Conservation (phyloP, 2,797 vertebrate species). For the Pangasius sanitwongsei region DNA sequence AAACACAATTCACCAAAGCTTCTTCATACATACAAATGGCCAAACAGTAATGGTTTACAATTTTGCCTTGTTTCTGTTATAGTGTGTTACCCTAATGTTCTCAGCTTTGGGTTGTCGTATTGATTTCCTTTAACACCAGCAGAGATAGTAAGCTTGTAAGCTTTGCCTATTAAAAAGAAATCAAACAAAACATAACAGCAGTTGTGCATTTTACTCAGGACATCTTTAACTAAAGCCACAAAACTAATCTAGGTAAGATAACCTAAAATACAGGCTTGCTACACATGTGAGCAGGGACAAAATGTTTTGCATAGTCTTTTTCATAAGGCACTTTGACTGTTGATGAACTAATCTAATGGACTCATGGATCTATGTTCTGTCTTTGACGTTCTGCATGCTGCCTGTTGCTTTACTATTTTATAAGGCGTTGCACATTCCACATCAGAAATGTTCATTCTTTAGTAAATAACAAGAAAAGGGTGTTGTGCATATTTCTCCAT, state of each 20-base stretch:
- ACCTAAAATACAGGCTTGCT: slow-evolving; percentile 70
- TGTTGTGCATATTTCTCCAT: slow-evolving; percentile 71
- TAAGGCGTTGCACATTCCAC: slow-evolving; percentile 53
- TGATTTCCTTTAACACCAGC: slow-evolving; percentile 46
- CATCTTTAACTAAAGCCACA: slow-evolving; percentile 64
- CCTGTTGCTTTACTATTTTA: slow-evolving; percentile 55
- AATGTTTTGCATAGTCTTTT: slow-evolving; percentile 88
- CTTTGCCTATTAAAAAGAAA: slow-evolving; percentile 38
- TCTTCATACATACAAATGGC: slow-evolving; percentile 76
- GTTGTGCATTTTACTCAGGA: slow-evolving; percentile 32
- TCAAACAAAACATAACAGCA: slow-evolving; percentile 36
- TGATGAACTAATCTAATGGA: slow-evolving; percentile 72
- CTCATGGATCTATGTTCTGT: slow-evolving; percentile 44
- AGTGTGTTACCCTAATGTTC: slow-evolving; percentile 57
- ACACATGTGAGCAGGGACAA: slow-evolving; percentile 78
- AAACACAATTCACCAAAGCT: slow-evolving; percentile 80
- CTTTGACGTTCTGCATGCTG: slow-evolving; percentile 39
- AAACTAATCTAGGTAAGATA: slow-evolving; percentile 67
- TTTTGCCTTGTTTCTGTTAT: slow-evolving; percentile 57
- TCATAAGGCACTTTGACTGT: slow-evolving; percentile 90
- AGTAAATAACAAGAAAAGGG: slow-evolving; percentile 57
- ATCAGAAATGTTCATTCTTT: slow-evolving; percentile 37
- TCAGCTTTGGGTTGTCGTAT: slow-evolving; percentile 59
- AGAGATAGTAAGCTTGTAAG: slow-evolving; percentile 34
- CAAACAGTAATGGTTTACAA: slow-evolving; percentile 70